Evolutionary conservation across 2,888 invertebrate genomes (phyloP).

Genomic region (Himalopsyche kuldschensis): DNA sequence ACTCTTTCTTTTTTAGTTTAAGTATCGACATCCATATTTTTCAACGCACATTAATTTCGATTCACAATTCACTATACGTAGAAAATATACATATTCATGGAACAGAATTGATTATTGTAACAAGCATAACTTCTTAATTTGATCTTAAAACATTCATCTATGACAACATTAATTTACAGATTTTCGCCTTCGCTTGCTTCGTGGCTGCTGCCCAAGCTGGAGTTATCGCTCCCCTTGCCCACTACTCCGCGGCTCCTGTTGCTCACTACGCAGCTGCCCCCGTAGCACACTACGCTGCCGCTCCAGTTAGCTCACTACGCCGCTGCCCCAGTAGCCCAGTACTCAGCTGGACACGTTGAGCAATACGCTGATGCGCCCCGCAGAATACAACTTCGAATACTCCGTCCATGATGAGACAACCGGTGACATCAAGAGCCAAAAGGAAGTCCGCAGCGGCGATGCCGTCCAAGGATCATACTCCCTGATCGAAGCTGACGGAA

Average conservation of each 20-base stretch:
- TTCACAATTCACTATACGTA: too few relatives aligned
- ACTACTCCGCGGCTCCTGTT: slow-evolving; percentile 13
- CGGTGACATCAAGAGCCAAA: slow-evolving; percentile 56
- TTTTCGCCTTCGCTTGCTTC: slow-evolving; percentile 20
- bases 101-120: too few relatives aligned
- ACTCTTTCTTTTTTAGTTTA: too few relatives aligned
- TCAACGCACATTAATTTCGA: too few relatives aligned
- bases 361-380: slow-evolving; percentile 39
- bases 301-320: slow-evolving; percentile 8
- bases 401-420: slow-evolving; percentile 53
- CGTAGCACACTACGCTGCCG: slow-evolving; percentile 9
- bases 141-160: too few relatives aligned
- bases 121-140: too few relatives aligned
- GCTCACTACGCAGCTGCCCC: slow-evolving; percentile 23
- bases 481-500: slow-evolving; percentile 50
- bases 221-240: slow-evolving; percentile 3
- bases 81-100: too few relatives aligned
- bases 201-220: slow-evolving; percentile 23
- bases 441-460: slow-evolving; percentile 53
- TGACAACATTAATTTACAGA: too few relatives aligned
- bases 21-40: too few relatives aligned
- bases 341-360: slow-evolving; percentile 45
- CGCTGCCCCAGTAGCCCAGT: slow-evolving; percentile 19
- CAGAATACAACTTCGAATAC: slow-evolving; percentile 44
- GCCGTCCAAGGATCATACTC: slow-evolving; percentile 55